Evolutionary conservation across 2,113 vertebrate species (phyloP), one percentile per base, ranked within the genome.

Genomic region (Dromiciops gliroides): DNA sequence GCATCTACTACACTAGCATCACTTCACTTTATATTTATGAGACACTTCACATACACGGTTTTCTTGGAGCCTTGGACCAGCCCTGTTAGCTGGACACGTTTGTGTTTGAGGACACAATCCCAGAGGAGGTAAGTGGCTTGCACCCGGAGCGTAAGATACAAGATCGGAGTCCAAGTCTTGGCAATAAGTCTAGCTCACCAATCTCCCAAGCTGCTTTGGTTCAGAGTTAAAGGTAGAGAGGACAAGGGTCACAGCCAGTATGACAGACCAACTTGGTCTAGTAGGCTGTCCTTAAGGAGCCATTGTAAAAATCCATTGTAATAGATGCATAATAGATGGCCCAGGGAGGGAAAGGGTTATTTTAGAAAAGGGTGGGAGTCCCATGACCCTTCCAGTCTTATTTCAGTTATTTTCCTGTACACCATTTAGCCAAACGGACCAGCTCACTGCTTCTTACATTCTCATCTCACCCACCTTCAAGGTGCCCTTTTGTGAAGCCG

Each of bases 181-280:
- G 67, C 67, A n/a, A 14, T 44, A 16, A 75, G 67, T 19, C 5
- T 37, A 75, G 16, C 37, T 44, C 14, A 22, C 67, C n/a, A 44
- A 37, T 22, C 60, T 0, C 19, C 67, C 31, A n/a, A 16, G 14
- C 37, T 75, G 31, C 37, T 75, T 22, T n/a, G 26, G 16, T n/a
- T 44, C 14, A 37, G 67, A 1, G 22, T 3, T 83, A 8, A 83
- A 44, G 44, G 67, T 19, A 83, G 19, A 44, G 14, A 83, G 67
- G 67, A 44, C 22, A 19, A 22, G 19, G 31, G 67, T 12, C 3
- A 67, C 8, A 83, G 19, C 37, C 37, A 16, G 12, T 83, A 6
- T 44, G 67, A 44, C 5, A 6, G n/a, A 16, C n/a, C 6, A 8
- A 6, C 67, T 83, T 22, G 0, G 1, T 2, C 5, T 0, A 44